Evolutionary conservation across 2,113 vertebrate genomes (phyloP), one percentile per base, ranked within the genome.

Genomic region (Excalfactoria chinensis): DNA sequence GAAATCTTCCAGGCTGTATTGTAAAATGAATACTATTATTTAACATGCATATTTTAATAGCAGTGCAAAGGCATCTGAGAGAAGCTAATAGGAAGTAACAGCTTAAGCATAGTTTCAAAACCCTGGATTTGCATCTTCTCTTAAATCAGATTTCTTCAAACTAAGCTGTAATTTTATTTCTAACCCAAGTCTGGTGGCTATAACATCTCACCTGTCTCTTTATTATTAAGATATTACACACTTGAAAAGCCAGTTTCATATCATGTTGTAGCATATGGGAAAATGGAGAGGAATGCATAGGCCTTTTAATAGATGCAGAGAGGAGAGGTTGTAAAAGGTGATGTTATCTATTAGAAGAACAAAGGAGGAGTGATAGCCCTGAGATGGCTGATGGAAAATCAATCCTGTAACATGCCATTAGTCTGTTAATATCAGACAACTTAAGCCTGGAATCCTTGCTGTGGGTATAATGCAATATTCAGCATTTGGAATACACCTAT

Each of bases 261-360:
- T 80, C 87, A 60, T 48, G 68, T 12, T 70, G 21, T 3, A 59
- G 43, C 19, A 25, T 11, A 26, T 25, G 84, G 63, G 56, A 56
- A 76, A 74, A 64, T 3, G 25, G 62, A 62, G 74, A 37, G 26
- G 34, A 37, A 55, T 18, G 55, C 48, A 70, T 48, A 19, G n/a
- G 46, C 2, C 68, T 69, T 68, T 59, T 80, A 53, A 21, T 18
- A 64, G 75, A 79, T 43, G 92, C 71, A 78, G 86, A 71, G 75
- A 89, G 56, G 23, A 77, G 80, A 94, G 85, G 82, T 89, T 68
- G 44, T 21, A 41, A 77, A 69, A 90, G 89, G 63, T 41, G 81
- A 92, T 92, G 77, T 71, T 96, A 89, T 87, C 87, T 86, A 23
- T 91, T 77, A 92, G 86, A 83, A 90, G 92, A 97, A 92, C 90